Conservation (phyloP, 2,797 vertebrate species). For the Parambassis ranga region DNA sequence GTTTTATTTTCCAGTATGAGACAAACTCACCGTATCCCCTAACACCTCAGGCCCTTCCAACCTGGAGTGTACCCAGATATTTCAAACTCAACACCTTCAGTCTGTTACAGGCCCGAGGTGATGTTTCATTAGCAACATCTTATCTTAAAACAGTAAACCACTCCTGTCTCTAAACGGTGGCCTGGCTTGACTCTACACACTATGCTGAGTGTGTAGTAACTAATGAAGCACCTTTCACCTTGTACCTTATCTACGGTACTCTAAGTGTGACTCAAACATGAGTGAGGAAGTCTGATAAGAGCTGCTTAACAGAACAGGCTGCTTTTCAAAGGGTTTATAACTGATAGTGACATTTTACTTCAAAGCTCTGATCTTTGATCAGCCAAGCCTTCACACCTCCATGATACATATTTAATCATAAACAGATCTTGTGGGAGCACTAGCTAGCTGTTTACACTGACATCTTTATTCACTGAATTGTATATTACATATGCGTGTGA, state of each 20-base stretch:
- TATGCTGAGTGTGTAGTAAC: not conserved
- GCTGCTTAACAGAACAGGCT: not conserved
- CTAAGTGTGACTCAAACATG: not conserved
- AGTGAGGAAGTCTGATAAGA: not conserved
- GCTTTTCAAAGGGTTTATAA: not conserved
- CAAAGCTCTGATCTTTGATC: slow-evolving; percentile 18
- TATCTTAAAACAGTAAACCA: too few species aligned
- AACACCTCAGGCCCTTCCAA: not conserved
- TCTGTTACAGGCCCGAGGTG: too few species aligned
- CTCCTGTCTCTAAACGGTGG: too few species aligned
- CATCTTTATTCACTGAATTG: too few species aligned
- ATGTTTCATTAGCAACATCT: too few species aligned
- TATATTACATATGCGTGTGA: too few species aligned
- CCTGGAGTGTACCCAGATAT: not conserved
- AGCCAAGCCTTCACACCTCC: not conserved
- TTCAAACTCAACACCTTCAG: too few species aligned
- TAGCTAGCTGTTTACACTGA: too few species aligned
- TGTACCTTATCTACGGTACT: not conserved
- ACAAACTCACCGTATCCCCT: too few species aligned
- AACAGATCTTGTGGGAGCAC: too few species aligned
- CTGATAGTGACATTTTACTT: not conserved
- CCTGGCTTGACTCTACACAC: not conserved
- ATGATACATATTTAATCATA: too few species aligned
- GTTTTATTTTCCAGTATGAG: too few species aligned
- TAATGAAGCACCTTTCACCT: not conserved